phyloP scores from a whole-genome alignment of 1,140 invertebrate species.

The Pomphorhynchus laevis region DNA sequence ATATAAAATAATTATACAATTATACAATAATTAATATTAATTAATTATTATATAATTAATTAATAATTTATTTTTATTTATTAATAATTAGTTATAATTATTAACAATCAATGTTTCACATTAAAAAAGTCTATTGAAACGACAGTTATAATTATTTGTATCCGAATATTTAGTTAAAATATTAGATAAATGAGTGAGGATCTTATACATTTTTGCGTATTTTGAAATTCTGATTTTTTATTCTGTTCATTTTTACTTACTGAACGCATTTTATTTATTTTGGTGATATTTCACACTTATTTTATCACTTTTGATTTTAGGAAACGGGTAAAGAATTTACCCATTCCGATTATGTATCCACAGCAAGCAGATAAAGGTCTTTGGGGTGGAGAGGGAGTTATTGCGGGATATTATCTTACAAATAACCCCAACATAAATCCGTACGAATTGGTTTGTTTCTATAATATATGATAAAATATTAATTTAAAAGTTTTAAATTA shows the following conservation, averaged over 20 bases:
- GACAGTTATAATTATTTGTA: no score
- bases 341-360: constrained; percentile 34
- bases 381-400: constrained; percentile 75
- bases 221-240: constrained; percentile 1
- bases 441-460: background rate
- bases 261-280: constrained; percentile 11
- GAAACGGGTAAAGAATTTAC: constrained; percentile 31
- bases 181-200: background rate
- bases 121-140: no score
- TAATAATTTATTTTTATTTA: no score
- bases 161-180: background rate
- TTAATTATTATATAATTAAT: no score
- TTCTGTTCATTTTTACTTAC: constrained; percentile 12
- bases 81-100: no score
- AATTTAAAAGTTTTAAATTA: background rate
- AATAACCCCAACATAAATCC: constrained; percentile 14
- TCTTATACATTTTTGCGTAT: constrained; percentile 7
- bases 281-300: constrained; percentile 12
- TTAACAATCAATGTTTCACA: no score
- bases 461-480: background rate
- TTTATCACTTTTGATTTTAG: constrained; percentile 18
- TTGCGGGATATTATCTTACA: constrained; percentile 59
- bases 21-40: no score
- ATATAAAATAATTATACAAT: no score
- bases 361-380: constrained; percentile 43